Evolutionary conservation across 23 tunicate species (phyloP).

Genomic region (Botrylloides violaceus): DNA sequence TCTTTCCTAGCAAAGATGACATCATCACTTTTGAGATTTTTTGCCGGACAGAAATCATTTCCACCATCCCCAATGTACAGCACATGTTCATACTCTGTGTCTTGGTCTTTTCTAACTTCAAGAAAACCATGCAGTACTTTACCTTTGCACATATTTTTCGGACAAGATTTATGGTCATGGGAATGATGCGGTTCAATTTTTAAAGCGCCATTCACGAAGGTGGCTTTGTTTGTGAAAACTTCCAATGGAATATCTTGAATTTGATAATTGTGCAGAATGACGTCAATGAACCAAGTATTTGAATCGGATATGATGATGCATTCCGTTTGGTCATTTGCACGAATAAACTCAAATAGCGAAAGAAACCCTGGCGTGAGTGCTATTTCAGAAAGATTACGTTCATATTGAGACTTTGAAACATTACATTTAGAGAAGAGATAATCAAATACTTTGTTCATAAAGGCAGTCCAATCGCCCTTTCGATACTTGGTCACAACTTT

Average conservation of each 20-base stretch:
- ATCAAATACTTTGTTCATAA: slow-evolving; percentile 39
- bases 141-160: slow-evolving; percentile 50
- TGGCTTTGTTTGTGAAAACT: slow-evolving; percentile 33
- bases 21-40: slow-evolving; percentile 3
- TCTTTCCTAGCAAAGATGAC: slow-evolving; percentile 35
- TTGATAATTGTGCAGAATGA: slow-evolving; percentile 5
- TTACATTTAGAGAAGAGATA: slow-evolving; percentile 5
- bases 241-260: neutral
- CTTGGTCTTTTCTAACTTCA: neutral
- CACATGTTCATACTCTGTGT: slow-evolving; percentile 11
- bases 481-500: slow-evolving; percentile 11
- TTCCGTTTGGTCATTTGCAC: slow-evolving; percentile 8
- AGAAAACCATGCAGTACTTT: slow-evolving; percentile 11
- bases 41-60: slow-evolving; percentile 48
- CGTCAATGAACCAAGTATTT: slow-evolving; percentile 38
- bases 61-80: slow-evolving; percentile 53
- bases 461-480: slow-evolving; percentile 47
- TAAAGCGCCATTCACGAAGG: slow-evolving; percentile 6
- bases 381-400: slow-evolving; percentile 1
- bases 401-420: neutral
- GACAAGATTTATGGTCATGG: slow-evolving; percentile 40
- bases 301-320: slow-evolving; percentile 61
- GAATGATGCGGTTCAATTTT: slow-evolving; percentile 25
- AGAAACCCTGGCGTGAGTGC: slow-evolving; percentile 25
- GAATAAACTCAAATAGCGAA: slow-evolving; percentile 15